Conservation (phyloP, 2,113 vertebrate species). For the Chloebia gouldiae region DNA sequence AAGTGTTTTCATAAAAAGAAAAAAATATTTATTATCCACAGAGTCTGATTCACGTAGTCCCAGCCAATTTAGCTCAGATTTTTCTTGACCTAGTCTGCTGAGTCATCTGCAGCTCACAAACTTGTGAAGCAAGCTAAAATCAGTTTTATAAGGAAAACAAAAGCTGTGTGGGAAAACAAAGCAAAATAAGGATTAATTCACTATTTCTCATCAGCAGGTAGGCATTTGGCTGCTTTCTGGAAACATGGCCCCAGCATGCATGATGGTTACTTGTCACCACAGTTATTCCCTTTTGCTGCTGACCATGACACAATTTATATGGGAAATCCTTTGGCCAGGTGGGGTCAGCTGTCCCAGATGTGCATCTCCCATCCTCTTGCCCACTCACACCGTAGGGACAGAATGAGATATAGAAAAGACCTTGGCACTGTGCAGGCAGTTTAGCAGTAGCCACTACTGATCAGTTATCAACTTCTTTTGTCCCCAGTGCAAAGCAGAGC, state of each 20-base stretch:
- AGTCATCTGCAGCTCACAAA: background rate
- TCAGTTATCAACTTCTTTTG: background rate
- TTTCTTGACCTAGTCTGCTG: background rate
- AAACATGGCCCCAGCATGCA: background rate
- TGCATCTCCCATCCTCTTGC: background rate
- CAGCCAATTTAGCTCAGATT: background rate
- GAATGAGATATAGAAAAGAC: background rate
- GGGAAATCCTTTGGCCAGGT: background rate
- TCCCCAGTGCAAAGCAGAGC: background rate
- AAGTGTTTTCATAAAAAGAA: background rate
- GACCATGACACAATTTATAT: fast-evolving
- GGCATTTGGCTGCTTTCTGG: background rate
- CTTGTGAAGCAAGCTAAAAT: background rate
- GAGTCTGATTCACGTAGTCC: background rate
- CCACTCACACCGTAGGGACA: background rate
- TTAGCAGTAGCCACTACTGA: background rate
- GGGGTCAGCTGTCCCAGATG: background rate
- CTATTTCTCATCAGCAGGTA: background rate
- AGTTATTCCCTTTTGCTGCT: background rate
- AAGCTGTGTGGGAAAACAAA: background rate
- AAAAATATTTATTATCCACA: background rate
- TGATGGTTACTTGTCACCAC: background rate
- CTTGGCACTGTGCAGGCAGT: background rate
- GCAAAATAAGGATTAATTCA: background rate
- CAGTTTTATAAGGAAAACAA: background rate